A percentile compares a stretch with the other conserved stretches of the same genome.
Evolutionary conservation across 2,888 invertebrate species (phyloP).

Genomic region (Buathra laborator): DNA sequence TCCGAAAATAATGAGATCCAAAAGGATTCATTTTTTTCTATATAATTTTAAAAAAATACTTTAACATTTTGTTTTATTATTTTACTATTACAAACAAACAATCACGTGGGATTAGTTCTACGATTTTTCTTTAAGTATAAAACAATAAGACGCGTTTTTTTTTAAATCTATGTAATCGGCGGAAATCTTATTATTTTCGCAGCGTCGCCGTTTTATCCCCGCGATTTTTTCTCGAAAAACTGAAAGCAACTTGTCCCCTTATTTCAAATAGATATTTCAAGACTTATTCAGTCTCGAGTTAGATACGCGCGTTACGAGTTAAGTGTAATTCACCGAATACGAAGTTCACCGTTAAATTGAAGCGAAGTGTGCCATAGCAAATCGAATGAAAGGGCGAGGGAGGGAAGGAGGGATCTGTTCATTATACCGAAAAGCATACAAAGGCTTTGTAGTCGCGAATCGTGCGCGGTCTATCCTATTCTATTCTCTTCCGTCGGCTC

Average conservation of each 20-base stretch:
- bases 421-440: constrained; percentile 60
- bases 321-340: constrained; percentile 53
- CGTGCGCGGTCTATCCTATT: constrained; percentile 45
- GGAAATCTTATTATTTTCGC: no score
- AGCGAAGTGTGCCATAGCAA: constrained; percentile 49
- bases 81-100: no score
- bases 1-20: no score
- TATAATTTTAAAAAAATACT: no score
- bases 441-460: constrained; percentile 57
- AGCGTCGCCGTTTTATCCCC: background rate
- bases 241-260: background rate
- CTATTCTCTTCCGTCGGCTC: constrained; percentile 10
- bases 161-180: no score
- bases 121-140: no score
- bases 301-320: constrained; percentile 22
- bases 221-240: background rate
- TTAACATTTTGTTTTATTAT: no score
- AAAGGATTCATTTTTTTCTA: no score
- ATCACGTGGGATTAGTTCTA: no score
- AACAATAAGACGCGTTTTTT: no score
- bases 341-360: constrained; percentile 62
- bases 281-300: constrained; percentile 11
- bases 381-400: constrained; percentile 52
- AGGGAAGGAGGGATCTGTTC: constrained; percentile 25
- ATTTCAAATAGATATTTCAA: background rate